Evolutionary conservation across 2,888 invertebrate genomes (phyloP).

Genomic region (Epicampocera succincta): DNA sequence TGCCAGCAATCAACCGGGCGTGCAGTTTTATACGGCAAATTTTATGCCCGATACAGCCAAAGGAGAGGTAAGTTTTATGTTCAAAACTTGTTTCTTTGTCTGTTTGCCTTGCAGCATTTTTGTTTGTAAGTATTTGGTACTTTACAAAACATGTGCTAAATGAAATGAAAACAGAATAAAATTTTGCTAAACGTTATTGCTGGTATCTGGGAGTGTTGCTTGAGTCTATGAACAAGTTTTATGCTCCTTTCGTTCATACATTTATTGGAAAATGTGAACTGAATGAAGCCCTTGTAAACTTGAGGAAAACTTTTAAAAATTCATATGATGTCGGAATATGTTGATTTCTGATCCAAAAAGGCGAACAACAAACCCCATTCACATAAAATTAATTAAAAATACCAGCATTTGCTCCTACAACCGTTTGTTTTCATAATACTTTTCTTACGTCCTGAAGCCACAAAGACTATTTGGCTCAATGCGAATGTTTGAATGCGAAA

Average conservation of each 20-base stretch:
- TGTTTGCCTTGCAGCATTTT: not conserved
- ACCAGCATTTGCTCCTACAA: constrained; percentile 4
- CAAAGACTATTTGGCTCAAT: constrained; percentile 42
- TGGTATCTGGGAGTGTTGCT: constrained; percentile 15
- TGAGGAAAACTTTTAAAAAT: constrained; percentile 50
- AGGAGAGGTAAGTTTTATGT: constrained; percentile 75
- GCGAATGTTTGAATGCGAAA: constrained; percentile 33
- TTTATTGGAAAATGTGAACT: constrained; percentile 6
- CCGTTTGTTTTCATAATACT: not conserved
- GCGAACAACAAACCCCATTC: constrained; percentile 35
- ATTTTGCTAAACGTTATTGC: not conserved
- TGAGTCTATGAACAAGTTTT: not conserved
- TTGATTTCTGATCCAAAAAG: constrained; percentile 2
- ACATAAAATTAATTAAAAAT: constrained; percentile 65
- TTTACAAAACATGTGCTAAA: constrained; percentile 14
- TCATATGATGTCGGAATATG: constrained; percentile 34
- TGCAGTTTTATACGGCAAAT: constrained; percentile 95
- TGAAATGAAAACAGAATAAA: constrained; percentile 7
- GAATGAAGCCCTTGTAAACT: constrained; percentile 61
- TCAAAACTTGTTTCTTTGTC: not conserved
- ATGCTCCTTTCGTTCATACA: not conserved
- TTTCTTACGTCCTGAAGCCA: constrained; percentile 7
- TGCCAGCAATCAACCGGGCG: constrained; percentile 92
- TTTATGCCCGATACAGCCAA: constrained; percentile 84
- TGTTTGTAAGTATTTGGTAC: not conserved